Base-by-base conservation (phyloP, 1,140 invertebrate genomes). In the Bombus confusus region DNA sequence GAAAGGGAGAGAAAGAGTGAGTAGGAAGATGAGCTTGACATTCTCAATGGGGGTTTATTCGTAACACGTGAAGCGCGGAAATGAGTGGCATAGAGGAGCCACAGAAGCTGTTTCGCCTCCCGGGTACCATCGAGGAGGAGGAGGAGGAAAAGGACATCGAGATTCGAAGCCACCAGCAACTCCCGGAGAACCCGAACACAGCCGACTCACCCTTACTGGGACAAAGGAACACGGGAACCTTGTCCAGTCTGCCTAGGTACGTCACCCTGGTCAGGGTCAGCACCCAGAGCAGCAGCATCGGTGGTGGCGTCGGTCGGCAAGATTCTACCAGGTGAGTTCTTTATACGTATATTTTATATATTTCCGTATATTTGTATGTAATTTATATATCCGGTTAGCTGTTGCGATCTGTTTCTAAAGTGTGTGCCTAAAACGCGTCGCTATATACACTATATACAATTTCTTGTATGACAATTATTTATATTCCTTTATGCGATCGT, bases 91-190 rank as follows among this genome's bases (percentile, higher is more conserved):
- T 93, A 92, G 92, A 93, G 83, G 92, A 92, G 82, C 91, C 89
- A 25, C 92, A 93, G 73, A 94, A 95, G 83, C 87, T 95, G 10
- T 95, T 95, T 73, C 93, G 91, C 47, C 89, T 94, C 39, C 94
- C 94, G 13, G 94, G 94, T 5, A 94, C 93, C 25, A 94, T 94
- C 78, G 94, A 95, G 83, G 94, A 95, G 66, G 94, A 94, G 78
- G 94, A 94, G 77, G 94, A 95, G 59, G 66, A 84, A 69, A 83
- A 87, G 59, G 88, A 87, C 10, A 75, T 34, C 28, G 87, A 91
- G 25, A 68, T 59, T 31, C 79, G 80, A 62, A 81, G 72, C n/a
- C 57, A 71, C 6, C 69, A 82, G 15, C 66, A 76, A 13, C 69
- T 69, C 1, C 76, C 73, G 57, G 89, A 89, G 28, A 91, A 88